Evolutionary conservation across 2,797 vertebrate species (phyloP).

Genomic region (Alosa sapidissima): DNA sequence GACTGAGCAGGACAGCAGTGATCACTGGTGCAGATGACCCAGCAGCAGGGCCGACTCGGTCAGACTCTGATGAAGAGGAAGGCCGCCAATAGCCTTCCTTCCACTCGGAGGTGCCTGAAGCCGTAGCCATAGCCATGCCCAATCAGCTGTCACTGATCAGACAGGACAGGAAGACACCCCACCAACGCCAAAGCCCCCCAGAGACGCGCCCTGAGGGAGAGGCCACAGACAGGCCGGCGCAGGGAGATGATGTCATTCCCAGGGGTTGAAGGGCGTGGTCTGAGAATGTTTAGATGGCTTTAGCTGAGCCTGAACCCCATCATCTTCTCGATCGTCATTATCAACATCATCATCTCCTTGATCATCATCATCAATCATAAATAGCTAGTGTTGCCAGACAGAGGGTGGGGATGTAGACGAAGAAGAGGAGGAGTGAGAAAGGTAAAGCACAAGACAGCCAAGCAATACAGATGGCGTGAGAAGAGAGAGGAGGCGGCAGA

Average conservation of each 20-base stretch:
- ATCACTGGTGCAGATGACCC: background rate
- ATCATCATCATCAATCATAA: constrained; percentile 28
- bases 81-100: background rate
- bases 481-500: background rate
- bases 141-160: constrained; percentile 3
- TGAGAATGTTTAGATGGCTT: background rate
- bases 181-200: background rate
- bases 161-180: constrained; percentile 1
- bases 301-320: background rate
- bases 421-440: background rate
- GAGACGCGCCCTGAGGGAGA: background rate
- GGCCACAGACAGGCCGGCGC: background rate
- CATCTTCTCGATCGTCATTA: constrained; percentile 6
- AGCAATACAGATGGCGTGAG: background rate
- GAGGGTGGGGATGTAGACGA: background rate
- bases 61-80: background rate
- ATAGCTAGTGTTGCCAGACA: background rate
- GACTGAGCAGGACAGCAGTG: background rate
- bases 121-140: background rate
- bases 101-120: background rate
- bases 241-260: constrained; percentile 38
- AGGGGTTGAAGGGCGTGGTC: constrained; percentile 1
- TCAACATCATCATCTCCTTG: constrained; percentile 16
- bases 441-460: constrained; percentile 21
- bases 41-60: background rate